phyloP scores from a whole-genome alignment of 2,113 vertebrate species.

The Entelurus aequoreus region DNA sequence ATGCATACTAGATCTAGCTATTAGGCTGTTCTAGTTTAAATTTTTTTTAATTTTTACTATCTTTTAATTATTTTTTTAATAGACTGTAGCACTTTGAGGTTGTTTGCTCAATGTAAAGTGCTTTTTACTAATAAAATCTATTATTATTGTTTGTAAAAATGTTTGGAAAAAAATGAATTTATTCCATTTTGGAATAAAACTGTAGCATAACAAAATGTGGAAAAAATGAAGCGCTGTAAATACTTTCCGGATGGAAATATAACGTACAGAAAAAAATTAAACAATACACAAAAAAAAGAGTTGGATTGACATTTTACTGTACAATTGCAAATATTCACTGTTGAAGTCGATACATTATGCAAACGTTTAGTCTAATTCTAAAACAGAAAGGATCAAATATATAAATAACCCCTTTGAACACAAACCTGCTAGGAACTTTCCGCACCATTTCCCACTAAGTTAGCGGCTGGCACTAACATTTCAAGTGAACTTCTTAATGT shows the following conservation, averaged over 20 bases:
- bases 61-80: no score
- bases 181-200: no score
- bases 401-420: slow-evolving; percentile 24
- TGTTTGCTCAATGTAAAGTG: no score
- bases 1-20: no score
- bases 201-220: no score
- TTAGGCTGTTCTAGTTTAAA: no score
- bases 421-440: not conserved
- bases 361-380: slow-evolving; percentile 3
- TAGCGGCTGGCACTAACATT: not conserved
- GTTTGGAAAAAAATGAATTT: no score
- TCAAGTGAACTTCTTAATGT: slow-evolving; percentile 86
- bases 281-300: not conserved
- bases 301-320: not conserved
- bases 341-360: not conserved
- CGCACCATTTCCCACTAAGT: not conserved
- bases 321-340: slow-evolving; percentile 12
- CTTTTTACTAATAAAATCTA: no score
- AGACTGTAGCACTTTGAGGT: no score
- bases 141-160: no score
- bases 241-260: not conserved
- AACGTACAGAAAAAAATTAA: slow-evolving; percentile 7
- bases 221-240: no score
- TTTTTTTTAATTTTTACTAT: no score
- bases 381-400: slow-evolving; percentile 12